Base-by-base conservation (phyloP, 1,140 invertebrate genomes). In the Papilio aristodemus region DNA sequence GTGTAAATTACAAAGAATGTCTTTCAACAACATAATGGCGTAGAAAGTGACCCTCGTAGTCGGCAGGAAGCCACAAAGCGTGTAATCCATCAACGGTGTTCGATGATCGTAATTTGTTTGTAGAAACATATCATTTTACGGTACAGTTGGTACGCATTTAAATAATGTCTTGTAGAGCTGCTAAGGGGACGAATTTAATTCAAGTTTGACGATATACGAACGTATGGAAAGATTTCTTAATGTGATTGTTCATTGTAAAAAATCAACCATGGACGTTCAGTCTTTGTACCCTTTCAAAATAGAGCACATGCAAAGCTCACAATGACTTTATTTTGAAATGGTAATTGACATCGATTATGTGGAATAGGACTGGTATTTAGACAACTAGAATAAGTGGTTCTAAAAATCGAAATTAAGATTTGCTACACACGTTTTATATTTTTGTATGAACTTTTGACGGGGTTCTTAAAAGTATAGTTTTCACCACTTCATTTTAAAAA, bases 71-170 rank as follows among this genome's bases (percentile, higher is more conserved):
- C 74, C 71, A 68, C 71, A 79, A 77, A 74, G 69, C 69, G 36
- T 71, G 71, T 80, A 83, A 85, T 83, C 78, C 76, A 80, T 83
- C 81, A 79, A 43, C 67, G 63, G 27, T 58, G 71, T 70, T 79
- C 67, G 73, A 82, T 76, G 77, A 73, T 73, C 71, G 75, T 83
- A 78, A 84, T 83, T 78, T 82, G 75, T 80, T 85, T 83, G 74
- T 70, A 68, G 69, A 71, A 83, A 82, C 77, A 75, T 82, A 75
- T 80, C 75, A 84, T 86, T 83, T 80, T 71, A 81, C 72, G 78
- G 76, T 77, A 68, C 64, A 74, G 38, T 80, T 69, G 69, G 27
- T 71, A 41, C 72, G 62, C 71, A 73, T 80, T 72, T 76, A 70
- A 75, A 71, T 80, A 83, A 85, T 83, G 76, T 78, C 77, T 80